A percentile compares a stretch with the other conserved stretches of the same genome.
phyloP scores from a whole-genome alignment of 1,140 invertebrate genomes.

The Drosophila rufa region DNA sequence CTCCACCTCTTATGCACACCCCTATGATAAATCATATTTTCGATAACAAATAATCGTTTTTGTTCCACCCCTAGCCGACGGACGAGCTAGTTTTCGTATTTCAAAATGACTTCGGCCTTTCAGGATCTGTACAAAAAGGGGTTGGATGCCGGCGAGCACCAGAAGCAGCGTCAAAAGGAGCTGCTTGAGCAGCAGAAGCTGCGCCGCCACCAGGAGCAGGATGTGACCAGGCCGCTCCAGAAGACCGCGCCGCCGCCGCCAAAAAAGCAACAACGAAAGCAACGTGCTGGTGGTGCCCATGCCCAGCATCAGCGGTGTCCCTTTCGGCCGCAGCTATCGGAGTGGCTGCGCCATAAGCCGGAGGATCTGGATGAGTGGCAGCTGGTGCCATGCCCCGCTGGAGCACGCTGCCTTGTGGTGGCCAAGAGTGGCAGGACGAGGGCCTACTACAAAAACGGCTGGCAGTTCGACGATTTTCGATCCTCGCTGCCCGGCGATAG shows the following conservation, averaged over 20 bases:
- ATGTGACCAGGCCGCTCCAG: slow-evolving; percentile 33
- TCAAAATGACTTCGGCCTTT: slow-evolving; percentile 28
- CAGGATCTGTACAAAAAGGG: slow-evolving; percentile 67
- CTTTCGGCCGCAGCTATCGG: slow-evolving; percentile 87
- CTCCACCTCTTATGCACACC: no score
- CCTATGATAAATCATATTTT: no score
- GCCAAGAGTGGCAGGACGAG: slow-evolving; percentile 90
- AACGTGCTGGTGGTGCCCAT: slow-evolving; percentile 19
- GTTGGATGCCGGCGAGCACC: slow-evolving; percentile 58
- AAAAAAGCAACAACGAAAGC: background rate
- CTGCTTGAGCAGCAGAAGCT: slow-evolving; percentile 59
- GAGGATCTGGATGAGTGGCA: slow-evolving; percentile 91
- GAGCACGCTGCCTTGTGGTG: slow-evolving; percentile 91
- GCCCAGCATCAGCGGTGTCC: slow-evolving; percentile 2
- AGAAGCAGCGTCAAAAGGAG: slow-evolving; percentile 51
- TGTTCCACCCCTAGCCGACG: no score
- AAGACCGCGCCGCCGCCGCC: slow-evolving; percentile 11
- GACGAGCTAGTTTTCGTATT: background rate
- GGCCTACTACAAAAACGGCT: slow-evolving; percentile 90
- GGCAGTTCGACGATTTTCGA: slow-evolving; percentile 87
- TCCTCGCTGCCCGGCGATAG: slow-evolving; percentile 92
- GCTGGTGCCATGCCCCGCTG: slow-evolving; percentile 93
- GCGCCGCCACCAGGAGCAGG: slow-evolving; percentile 80
- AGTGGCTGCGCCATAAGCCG: slow-evolving; percentile 96
- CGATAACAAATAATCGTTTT: no score